Base-by-base conservation (phyloP, 2,797 vertebrate genomes). In the Schizopygopsis malacanthus region DNA sequence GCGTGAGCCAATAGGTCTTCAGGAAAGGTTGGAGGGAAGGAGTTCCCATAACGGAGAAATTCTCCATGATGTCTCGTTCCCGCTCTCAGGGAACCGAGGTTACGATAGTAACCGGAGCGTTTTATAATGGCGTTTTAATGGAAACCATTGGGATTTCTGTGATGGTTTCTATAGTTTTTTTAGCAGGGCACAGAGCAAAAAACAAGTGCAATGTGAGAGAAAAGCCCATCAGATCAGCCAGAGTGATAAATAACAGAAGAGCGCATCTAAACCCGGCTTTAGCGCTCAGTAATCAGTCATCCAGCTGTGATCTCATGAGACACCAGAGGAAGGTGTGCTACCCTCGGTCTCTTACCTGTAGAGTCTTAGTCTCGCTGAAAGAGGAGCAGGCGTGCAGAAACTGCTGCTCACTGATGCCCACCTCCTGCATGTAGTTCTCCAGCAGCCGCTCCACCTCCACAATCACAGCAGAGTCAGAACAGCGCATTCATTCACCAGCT, bases 361-460 rank as follows among this genome's bases (percentile, higher is more conserved):
- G 94, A 22, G 97, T 94, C 89, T 93, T 96, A 10, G 97, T 97
- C 92, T 95, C 97, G 90, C 96, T 97, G 90, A 99, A 95, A 15
- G 97, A 97, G 4, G 95, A 95, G 88, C 98, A 99, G 13, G 98
- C 97, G 84, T 97, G 95, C 91, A 99, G 93, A 91, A 99, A 98
- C 88, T 98, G 98, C 90, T 98, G 96, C 92, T 99, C 98, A 70
- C 96, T 97, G 92, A 99, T 98, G 91, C 98, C 98, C 90, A 99
- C 96, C 92, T 99, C 98, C 92, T 97, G 96, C 94, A 99, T 97
- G 90, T 98, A 97, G 92, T 94, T 95, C 91, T 98, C 97, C 88
- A 99, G 88, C 84, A 99, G 92, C 85, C 95, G 97, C 94, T 99
- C 98, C 93, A 98, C 98, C 98, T 99, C 87, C 45, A 89, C 39